Evolutionary conservation across 2,113 vertebrate species (phyloP).

Genomic region (Acanthochromis polyacanthus): DNA sequence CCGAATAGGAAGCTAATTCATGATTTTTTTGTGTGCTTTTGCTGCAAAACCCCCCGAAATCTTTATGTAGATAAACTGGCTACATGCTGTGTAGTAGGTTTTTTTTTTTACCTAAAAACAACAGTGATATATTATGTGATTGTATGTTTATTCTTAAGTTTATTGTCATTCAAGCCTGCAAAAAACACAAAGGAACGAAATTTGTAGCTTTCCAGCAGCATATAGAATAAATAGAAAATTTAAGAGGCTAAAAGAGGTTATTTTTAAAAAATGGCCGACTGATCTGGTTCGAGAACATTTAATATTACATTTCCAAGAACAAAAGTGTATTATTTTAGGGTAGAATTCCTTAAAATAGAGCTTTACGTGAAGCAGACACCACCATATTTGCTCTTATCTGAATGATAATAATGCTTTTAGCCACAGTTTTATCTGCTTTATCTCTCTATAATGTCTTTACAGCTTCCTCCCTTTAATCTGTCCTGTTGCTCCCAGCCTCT

Average conservation of each 20-base stretch:
- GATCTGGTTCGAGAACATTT: not conserved
- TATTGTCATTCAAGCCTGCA: too few species aligned
- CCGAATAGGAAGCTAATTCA: too few species aligned
- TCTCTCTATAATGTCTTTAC: conserved; percentile 1
- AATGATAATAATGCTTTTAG: conserved; percentile 4
- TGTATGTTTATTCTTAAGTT: too few species aligned
- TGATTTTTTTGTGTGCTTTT: too few species aligned
- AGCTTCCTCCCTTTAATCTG: not conserved
- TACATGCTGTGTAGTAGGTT: too few species aligned
- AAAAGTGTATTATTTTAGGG: not conserved
- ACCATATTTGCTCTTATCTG: not conserved
- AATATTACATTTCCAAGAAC: not conserved
- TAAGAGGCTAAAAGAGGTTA: too few species aligned
- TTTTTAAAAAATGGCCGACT: not conserved
- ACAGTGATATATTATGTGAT: too few species aligned
- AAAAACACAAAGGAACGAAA: too few species aligned
- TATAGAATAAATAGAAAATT: not conserved
- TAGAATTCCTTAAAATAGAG: not conserved
- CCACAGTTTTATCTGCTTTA: conserved; percentile 22
- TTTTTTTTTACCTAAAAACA: too few species aligned
- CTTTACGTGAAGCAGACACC: not conserved
- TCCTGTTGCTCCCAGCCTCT: conserved; percentile 38
- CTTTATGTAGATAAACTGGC: too few species aligned
- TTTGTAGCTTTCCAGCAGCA: too few species aligned
- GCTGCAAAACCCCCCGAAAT: too few species aligned